A percentile compares a stretch with the other conserved stretches of the same genome.
These are phyloP conservation scores for Acipenser oxyrinchus DNA, from an alignment of 2,797 vertebrate genomes.

Conservation along the genomic window DNA sequence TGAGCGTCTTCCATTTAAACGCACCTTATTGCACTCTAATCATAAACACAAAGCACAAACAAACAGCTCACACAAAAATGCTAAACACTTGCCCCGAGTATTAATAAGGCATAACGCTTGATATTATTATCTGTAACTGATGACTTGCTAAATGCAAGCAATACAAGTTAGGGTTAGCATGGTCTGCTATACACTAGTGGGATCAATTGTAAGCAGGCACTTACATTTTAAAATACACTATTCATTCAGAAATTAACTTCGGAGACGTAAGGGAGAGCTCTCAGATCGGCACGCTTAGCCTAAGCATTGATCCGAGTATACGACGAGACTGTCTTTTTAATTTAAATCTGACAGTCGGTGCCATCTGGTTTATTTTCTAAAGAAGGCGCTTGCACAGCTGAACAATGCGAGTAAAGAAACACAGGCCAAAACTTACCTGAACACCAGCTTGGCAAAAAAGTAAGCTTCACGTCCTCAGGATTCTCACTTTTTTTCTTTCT, in stretches of 20 bases:
- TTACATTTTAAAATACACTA: neutral
- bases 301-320: slow-evolving; percentile 29
- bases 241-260: slow-evolving; percentile 9
- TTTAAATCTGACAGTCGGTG: slow-evolving; percentile 47
- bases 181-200: slow-evolving; percentile 14
- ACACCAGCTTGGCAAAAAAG: slow-evolving; percentile 73
- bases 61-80: slow-evolving; percentile 38
- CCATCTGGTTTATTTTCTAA: slow-evolving; percentile 39
- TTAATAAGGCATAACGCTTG: slow-evolving; percentile 63
- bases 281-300: slow-evolving; percentile 26
- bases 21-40: slow-evolving; percentile 32
- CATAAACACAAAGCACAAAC: slow-evolving; percentile 41
- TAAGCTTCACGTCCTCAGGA: slow-evolving; percentile 66
- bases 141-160: slow-evolving; percentile 20
- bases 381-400: slow-evolving; percentile 71
- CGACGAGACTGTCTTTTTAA: slow-evolving; percentile 23
- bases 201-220: slow-evolving; percentile 22
- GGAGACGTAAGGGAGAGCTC: slow-evolving; percentile 6
- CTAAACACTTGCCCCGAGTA: slow-evolving; percentile 38
- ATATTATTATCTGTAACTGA: slow-evolving; percentile 44
- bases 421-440: slow-evolving; percentile 97
- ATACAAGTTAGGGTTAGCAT: slow-evolving; percentile 33
- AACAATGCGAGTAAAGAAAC: slow-evolving; percentile 58
- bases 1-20: slow-evolving; percentile 12
- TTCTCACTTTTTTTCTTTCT: slow-evolving; percentile 47